Percentiles rank a stretch among this genome's conserved stretches.
Evolutionary conservation across 2,797 vertebrate species (phyloP).

Genomic region (Sebastes matsubarae): DNA sequence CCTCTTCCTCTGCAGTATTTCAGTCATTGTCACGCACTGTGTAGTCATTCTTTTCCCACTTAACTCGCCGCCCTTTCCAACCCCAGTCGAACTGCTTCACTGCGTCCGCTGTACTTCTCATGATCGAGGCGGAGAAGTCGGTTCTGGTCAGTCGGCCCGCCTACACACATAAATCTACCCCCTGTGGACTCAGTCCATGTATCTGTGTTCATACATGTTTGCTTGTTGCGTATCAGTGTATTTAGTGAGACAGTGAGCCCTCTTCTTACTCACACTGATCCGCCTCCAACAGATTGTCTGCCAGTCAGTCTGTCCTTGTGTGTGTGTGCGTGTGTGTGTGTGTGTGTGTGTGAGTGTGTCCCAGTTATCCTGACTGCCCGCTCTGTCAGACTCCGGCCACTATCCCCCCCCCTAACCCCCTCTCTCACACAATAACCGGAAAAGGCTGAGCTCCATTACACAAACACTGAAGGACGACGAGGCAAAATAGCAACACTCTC

Average conservation of each 20-base stretch:
- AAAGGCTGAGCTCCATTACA: slow-evolving; percentile 79
- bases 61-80: slow-evolving; percentile 13
- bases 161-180: slow-evolving; percentile 3
- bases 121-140: slow-evolving; percentile 27
- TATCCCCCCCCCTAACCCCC: slow-evolving; percentile 4
- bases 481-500: slow-evolving; percentile 76
- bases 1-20: neutral
- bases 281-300: slow-evolving; percentile 50
- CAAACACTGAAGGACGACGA: slow-evolving; percentile 66
- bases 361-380: slow-evolving; percentile 58
- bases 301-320: slow-evolving; percentile 27
- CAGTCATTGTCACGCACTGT: neutral
- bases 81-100: slow-evolving; percentile 20
- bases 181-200: slow-evolving; percentile 1
- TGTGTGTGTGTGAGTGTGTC: slow-evolving; percentile 34
- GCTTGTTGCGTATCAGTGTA: neutral
- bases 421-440: slow-evolving; percentile 82
- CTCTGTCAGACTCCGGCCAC: slow-evolving; percentile 52
- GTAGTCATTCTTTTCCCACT: slow-evolving; percentile 37
- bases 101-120: slow-evolving; percentile 41
- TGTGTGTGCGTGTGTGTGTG: too few species aligned
- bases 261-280: slow-evolving; percentile 33
- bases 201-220: neutral
- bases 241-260: slow-evolving; percentile 2
- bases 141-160: slow-evolving; percentile 13